Percentiles rank a stretch among this genome's conserved stretches.
Evolutionary conservation across 2,888 invertebrate species (phyloP).

Genomic region (Amphimallon solstitiale): DNA sequence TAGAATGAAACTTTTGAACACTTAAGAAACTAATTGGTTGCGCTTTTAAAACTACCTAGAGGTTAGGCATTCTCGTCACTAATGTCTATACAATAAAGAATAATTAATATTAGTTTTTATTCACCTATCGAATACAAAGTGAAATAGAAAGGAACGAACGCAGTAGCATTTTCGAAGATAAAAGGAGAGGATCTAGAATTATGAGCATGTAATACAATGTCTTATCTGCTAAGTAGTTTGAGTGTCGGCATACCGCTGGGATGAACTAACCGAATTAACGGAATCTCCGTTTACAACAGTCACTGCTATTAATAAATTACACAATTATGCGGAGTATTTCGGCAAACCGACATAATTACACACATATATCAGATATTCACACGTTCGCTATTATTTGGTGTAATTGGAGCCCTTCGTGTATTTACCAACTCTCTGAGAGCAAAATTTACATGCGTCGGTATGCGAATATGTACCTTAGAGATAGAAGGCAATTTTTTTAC

Average conservation of each 20-base stretch:
- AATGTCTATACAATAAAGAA: no score
- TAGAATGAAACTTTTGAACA: constrained; percentile 5
- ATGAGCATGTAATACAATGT: background rate
- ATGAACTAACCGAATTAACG: constrained; percentile 27
- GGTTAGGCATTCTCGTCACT: background rate
- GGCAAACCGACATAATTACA: constrained; percentile 10
- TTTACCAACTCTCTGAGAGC: no score
- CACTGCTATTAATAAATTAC: constrained; percentile 20
- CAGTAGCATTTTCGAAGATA: background rate
- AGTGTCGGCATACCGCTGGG: constrained; percentile 7
- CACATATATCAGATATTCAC: constrained; percentile 9
- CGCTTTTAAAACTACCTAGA: background rate
- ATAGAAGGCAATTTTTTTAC: no score
- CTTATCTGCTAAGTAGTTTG: background rate
- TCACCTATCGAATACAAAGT: no score
- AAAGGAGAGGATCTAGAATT: background rate
- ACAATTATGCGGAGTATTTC: constrained; percentile 24
- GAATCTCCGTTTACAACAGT: constrained; percentile 21
- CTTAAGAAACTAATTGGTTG: constrained; percentile 6
- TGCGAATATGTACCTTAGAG: no score
- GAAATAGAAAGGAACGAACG: background rate
- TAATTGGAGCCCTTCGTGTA: no score
- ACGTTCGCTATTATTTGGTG: no score
- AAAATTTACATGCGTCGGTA: no score
- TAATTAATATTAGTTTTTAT: no score